These are phyloP conservation scores for Hipparchia semele DNA, from an alignment of 2,888 invertebrate species.

Conservation along the genomic window DNA sequence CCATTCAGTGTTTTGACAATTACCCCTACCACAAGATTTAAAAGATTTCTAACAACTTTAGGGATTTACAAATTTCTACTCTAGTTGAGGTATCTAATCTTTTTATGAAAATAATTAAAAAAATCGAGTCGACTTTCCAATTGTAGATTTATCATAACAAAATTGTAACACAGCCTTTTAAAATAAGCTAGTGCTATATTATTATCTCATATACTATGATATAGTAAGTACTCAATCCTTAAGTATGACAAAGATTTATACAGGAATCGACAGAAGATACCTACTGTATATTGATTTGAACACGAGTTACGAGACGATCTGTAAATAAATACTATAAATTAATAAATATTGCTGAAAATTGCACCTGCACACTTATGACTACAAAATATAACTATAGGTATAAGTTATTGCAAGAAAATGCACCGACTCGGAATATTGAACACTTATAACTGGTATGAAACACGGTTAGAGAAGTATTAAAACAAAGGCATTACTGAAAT, in stretches of 20 bases:
- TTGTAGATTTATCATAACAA: not conserved
- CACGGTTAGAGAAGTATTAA: no score
- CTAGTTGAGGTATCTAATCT: no score
- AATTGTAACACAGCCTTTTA: not conserved
- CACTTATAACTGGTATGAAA: not conserved
- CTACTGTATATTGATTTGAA: not conserved
- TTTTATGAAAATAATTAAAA: no score
- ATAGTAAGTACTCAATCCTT: not conserved
- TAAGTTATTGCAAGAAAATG: slow-evolving; percentile 8
- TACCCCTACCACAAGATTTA: no score
- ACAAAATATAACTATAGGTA: not conserved
- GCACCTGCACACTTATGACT: not conserved
- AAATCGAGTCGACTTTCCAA: no score
- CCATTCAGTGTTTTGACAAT: no score
- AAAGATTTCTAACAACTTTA: no score
- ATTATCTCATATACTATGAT: not conserved
- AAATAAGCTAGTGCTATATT: not conserved
- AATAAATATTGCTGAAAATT: slow-evolving; percentile 1
- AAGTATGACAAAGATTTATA: not conserved
- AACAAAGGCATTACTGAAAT: no score
- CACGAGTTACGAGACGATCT: not conserved
- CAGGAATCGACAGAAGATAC: not conserved
- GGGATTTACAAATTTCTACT: no score
- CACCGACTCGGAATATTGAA: not conserved
- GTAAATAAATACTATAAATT: not conserved